Percentiles rank a stretch among this genome's conserved stretches.
Evolutionary conservation across 2,888 invertebrate species (phyloP).

Genomic region (Zele albiditarsus): DNA sequence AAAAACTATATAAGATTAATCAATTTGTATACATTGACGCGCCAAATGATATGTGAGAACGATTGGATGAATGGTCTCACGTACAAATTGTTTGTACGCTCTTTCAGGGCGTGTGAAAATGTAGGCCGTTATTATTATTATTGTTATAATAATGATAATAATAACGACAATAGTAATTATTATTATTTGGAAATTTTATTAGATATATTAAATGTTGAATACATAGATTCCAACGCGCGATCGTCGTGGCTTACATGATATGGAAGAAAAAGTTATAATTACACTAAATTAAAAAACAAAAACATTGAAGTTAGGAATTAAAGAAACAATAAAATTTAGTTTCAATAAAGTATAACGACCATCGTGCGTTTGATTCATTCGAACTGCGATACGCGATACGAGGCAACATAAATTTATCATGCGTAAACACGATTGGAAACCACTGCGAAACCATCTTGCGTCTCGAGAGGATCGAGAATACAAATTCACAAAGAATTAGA

Average conservation of each 20-base stretch:
- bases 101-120: conserved; percentile 18
- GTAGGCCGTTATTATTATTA: not conserved
- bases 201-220: not conserved
- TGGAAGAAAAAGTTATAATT: conserved; percentile 45
- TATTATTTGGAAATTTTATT: not conserved
- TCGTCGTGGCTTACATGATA: conserved; percentile 56
- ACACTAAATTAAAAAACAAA: not conserved
- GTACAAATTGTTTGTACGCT: not conserved
- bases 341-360: not conserved
- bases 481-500: no score
- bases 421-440: not conserved
- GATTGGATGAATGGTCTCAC: conserved; percentile 11
- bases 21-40: conserved; percentile 32
- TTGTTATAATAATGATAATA: not conserved
- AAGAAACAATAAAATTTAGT: not conserved
- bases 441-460: not conserved
- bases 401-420: not conserved
- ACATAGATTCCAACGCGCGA: conserved; percentile 34
- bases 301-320: not conserved
- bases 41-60: conserved; percentile 39
- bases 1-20: conserved; percentile 3
- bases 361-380: not conserved
- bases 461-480: no score
- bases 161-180: not conserved
- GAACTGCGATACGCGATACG: not conserved